These are phyloP conservation scores for Macrophya alboannulata DNA, from an alignment of 2,888 invertebrate species.

Conservation along the genomic window DNA sequence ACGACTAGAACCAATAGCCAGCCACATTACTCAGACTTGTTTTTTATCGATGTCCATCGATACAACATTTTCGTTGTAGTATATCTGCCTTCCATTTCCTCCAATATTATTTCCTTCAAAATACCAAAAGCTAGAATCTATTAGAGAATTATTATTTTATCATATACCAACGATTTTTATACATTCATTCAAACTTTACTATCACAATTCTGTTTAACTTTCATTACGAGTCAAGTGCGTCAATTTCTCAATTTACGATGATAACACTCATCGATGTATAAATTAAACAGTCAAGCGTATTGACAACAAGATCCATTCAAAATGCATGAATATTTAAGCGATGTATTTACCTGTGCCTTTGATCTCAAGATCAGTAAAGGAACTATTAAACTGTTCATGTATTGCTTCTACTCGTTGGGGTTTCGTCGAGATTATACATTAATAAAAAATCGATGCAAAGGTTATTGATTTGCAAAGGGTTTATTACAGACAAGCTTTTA, in stretches of 20 bases:
- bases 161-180: neutral
- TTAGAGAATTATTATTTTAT: neutral
- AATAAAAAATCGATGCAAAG: neutral
- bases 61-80: constrained; percentile 20
- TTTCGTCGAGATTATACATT: neutral
- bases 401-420: neutral
- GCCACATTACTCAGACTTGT: constrained; percentile 48
- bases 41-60: constrained; percentile 29
- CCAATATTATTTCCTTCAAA: constrained; percentile 14
- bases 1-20: constrained; percentile 41
- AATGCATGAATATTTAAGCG: neutral
- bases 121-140: constrained; percentile 4
- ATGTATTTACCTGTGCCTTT: neutral
- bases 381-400: neutral
- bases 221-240: neutral
- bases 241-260: neutral
- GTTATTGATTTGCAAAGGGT: neutral
- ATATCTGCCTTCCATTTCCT: constrained; percentile 3
- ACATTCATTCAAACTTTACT: neutral
- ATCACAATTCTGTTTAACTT: neutral
- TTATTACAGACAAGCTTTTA: neutral
- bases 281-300: neutral
- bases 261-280: neutral
- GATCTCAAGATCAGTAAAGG: neutral
- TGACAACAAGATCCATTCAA: neutral